Evolutionary conservation across 2,113 vertebrate genomes (phyloP).

Genomic region (Entomyzon cyanotis): DNA sequence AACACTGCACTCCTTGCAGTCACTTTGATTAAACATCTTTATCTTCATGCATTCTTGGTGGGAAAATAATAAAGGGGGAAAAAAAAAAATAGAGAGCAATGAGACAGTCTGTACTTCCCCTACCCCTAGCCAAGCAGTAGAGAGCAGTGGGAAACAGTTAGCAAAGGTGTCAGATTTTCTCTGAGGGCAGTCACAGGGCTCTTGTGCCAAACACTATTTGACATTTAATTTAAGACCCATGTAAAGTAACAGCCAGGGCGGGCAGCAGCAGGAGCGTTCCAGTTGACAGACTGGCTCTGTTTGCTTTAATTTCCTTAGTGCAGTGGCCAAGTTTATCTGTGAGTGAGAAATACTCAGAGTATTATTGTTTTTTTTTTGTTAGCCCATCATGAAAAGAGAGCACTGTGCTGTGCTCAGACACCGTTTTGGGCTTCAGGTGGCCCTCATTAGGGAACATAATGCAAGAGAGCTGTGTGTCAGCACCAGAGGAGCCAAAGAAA

Average conservation of each 20-base stretch:
- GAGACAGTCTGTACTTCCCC: neutral
- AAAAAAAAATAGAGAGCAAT: neutral
- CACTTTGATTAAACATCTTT: neutral
- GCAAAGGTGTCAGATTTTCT: slow-evolving; percentile 60
- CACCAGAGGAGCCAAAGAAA: neutral
- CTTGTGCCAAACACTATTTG: slow-evolving; percentile 58
- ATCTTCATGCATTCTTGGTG: neutral
- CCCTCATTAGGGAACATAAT: slow-evolving; percentile 32
- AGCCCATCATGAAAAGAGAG: slow-evolving; percentile 4
- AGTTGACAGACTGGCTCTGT: slow-evolving; percentile 46
- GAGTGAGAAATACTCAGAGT: neutral
- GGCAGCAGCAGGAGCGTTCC: slow-evolving; percentile 12
- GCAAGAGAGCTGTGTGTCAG: neutral
- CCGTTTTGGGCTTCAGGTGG: neutral
- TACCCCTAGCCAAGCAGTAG: neutral
- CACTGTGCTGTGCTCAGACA: slow-evolving; percentile 17
- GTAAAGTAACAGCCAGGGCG: slow-evolving; percentile 41
- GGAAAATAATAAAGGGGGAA: neutral
- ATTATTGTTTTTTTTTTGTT: neutral
- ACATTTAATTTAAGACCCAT: slow-evolving; percentile 63
- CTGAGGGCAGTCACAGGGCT: slow-evolving; percentile 41
- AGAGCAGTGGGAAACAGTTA: slow-evolving; percentile 43
- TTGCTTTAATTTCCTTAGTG: slow-evolving; percentile 49
- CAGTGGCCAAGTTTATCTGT: slow-evolving; percentile 28
- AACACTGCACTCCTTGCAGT: neutral